Conservation (phyloP, 2,113 vertebrate species). For the Boulengeromyrus knoepffleri region DNA sequence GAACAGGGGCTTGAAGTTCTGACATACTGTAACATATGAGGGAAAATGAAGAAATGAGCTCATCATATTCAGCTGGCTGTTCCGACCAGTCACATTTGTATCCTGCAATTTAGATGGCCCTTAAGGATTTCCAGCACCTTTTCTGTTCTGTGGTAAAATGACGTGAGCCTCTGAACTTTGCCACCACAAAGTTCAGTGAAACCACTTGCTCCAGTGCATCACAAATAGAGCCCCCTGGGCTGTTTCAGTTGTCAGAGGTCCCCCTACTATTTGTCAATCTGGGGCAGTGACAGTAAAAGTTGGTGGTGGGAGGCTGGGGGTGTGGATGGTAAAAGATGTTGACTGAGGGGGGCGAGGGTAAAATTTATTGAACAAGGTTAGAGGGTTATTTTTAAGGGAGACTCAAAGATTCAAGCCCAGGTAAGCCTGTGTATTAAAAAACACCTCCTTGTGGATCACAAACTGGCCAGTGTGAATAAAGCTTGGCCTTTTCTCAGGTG, state of each 20-base stretch:
- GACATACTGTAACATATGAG: background rate
- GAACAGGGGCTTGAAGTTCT: background rate
- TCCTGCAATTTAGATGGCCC: background rate
- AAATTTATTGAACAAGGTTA: background rate
- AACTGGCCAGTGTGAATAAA: background rate
- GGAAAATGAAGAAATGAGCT: background rate
- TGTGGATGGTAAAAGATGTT: background rate
- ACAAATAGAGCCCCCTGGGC: background rate
- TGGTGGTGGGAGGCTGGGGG: background rate
- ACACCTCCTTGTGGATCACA: background rate
- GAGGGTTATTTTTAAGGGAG: background rate
- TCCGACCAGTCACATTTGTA: background rate
- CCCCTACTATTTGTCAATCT: background rate
- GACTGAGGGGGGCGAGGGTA: background rate
- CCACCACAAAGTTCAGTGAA: background rate
- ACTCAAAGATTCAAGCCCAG: background rate
- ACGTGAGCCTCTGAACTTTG: background rate
- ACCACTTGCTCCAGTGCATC: background rate
- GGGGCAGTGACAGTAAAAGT: background rate
- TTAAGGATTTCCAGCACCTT: background rate
- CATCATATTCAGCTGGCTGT: background rate
- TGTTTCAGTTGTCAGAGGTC: background rate
- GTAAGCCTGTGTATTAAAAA: background rate
- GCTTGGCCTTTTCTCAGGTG: background rate
- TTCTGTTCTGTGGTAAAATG: background rate